Base-by-base conservation (phyloP, 2,797 vertebrate genomes). In the Sphaeramia orbicularis region DNA sequence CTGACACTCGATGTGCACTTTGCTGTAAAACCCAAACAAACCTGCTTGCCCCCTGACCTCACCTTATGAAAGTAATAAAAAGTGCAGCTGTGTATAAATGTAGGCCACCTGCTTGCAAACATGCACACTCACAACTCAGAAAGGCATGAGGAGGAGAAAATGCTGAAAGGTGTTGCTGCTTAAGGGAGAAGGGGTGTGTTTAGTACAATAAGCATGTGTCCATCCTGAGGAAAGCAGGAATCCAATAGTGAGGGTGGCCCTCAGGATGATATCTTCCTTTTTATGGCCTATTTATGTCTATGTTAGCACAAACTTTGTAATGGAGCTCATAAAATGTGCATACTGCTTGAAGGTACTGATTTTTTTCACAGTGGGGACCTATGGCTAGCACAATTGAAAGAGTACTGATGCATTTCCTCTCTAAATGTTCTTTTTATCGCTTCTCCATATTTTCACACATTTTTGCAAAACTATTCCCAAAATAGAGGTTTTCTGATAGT, bases 221-320 rank as follows among this genome's bases (percentile, higher is more conserved):
- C 78, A 78, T 90, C 67, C 50, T 84, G 57, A 61, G 56, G 60
- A 79, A 67, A 86, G 67, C 72, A 73, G 72, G 67, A 87, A 89
- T 89, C 79, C 80, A 88, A 86, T 89, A 76, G 67, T 38, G 11
- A 74, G 76, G 43, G 76, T 76, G 83, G 76, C 86, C 92, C 88
- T 62, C 77, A 90, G 84, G 91, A 92, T 74, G 80, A 76, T 79
- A 80, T 82, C 50, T 80, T 76, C 40, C 15, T 50, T 92, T 92
- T 93, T 90, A 90, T 87, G 68, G 65, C 78, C 81, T 76, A 54
- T 89, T 90, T 81, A 83, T 84, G 76, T 92, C 74, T 84, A 71
- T 80, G 84, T 92, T 93, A 89, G 90, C 86, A 87, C 86, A 89
- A 90, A 91, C 80, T 79, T 86, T 70, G 82, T 93, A 94, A 95